phyloP scores from a whole-genome alignment of 2,888 invertebrate species.

The Hedychridium roseum region DNA sequence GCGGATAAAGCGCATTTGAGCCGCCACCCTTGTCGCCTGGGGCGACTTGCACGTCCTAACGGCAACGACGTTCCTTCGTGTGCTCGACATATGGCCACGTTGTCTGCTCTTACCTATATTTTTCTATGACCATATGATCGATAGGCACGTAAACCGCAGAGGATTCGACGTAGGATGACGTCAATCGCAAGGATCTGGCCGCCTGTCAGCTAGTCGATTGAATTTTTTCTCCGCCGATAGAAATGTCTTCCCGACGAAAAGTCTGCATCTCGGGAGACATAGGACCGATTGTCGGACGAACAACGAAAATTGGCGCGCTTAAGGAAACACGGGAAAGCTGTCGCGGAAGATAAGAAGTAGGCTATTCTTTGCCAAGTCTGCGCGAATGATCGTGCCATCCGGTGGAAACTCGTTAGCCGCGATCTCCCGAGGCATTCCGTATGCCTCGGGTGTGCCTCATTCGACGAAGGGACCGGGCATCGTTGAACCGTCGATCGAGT shows the following conservation, averaged over 20 bases:
- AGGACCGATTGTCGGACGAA: no score
- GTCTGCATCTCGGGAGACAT: no score
- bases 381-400: no score
- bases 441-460: conserved; percentile 11
- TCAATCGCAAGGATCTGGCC: conserved; percentile 2
- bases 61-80: conserved; percentile 39
- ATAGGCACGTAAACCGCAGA: conserved; percentile 5
- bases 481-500: conserved; percentile 13
- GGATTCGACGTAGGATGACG: neutral
- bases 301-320: no score
- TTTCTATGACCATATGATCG: conserved; percentile 41
- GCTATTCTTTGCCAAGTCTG: no score
- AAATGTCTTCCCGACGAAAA: no score
- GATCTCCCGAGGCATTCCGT: no score
- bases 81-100: conserved; percentile 51
- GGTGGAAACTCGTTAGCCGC: no score
- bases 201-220: no score
- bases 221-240: no score
- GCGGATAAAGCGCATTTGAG: conserved; percentile 46
- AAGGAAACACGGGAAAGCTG: no score
- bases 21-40: conserved; percentile 47
- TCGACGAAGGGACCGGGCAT: conserved; percentile 27
- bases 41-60: conserved; percentile 45
- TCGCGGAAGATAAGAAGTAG: no score
- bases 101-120: conserved; percentile 43